These are phyloP conservation scores for Agriopis marginaria DNA, from an alignment of 2,888 invertebrate species.

Conservation along the genomic window DNA sequence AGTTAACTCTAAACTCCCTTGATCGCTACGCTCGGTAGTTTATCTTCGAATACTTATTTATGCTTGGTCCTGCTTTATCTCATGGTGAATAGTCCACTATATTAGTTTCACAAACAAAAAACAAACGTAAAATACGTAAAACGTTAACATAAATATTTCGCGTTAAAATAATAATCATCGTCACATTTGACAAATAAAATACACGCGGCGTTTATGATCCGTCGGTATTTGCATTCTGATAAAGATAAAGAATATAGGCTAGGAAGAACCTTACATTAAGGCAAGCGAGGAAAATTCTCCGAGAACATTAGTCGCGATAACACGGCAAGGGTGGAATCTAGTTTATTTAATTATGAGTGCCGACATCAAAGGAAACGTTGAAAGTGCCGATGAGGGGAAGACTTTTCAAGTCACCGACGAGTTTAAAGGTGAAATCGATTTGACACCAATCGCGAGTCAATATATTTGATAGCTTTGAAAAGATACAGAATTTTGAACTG, in stretches of 20 bases:
- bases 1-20: no score
- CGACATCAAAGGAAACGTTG: slow-evolving; percentile 14
- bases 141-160: neutral
- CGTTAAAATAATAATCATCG: neutral
- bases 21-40: no score
- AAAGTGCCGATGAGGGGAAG: slow-evolving; percentile 26
- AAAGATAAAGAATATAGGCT: slow-evolving; percentile 26
- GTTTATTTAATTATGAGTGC: slow-evolving; percentile 34
- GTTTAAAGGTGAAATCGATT: slow-evolving; percentile 38
- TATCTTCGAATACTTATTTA: no score
- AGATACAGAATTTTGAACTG: neutral
- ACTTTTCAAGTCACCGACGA: slow-evolving; percentile 24
- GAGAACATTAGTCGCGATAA: slow-evolving; percentile 27
- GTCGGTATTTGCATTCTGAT: slow-evolving; percentile 34
- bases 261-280: slow-evolving; percentile 13
- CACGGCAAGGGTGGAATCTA: slow-evolving; percentile 16
- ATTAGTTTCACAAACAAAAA: no score
- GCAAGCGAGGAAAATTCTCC: neutral
- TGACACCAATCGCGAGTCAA: slow-evolving; percentile 17
- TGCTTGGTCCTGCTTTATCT: no score
- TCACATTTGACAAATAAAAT: slow-evolving; percentile 3
- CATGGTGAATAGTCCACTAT: no score
- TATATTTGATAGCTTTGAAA: slow-evolving; percentile 13
- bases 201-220: neutral
- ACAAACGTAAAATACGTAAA: no score